A percentile compares a stretch with the other conserved stretches of the same genome.
Conservation (phyloP, 2,797 vertebrate species). For the Avahi laniger region DNA sequence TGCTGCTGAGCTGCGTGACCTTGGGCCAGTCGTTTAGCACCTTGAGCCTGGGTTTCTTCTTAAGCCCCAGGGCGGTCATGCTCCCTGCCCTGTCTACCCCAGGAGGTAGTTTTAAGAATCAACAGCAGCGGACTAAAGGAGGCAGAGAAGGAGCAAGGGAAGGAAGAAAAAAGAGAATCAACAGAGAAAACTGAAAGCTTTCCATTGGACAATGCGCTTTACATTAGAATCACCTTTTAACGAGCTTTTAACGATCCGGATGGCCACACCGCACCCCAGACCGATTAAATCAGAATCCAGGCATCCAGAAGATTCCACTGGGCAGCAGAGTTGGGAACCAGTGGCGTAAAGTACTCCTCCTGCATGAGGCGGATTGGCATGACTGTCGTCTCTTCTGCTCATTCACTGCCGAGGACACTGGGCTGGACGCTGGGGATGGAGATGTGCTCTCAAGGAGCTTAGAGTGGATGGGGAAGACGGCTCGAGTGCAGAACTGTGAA, state of each 20-base stretch:
- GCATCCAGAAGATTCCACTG: background rate
- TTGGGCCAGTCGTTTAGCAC: background rate
- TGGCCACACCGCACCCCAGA: background rate
- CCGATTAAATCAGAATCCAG: background rate
- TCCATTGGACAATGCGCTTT: background rate
- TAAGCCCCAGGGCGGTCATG: background rate
- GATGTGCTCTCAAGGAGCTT: background rate
- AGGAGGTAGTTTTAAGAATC: background rate
- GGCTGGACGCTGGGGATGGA: background rate
- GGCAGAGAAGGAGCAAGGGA: background rate
- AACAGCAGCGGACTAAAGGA: background rate
- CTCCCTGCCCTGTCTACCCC: background rate
- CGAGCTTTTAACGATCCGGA: background rate
- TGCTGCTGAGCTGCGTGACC: background rate
- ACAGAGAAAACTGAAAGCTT: background rate
- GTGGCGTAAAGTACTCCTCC: background rate
- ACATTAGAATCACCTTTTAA: background rate
- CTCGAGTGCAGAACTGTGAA: fast-evolving
- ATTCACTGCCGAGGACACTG: background rate
- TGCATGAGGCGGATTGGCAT: fast-evolving
- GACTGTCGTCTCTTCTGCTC: background rate
- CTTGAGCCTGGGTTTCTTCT: background rate
- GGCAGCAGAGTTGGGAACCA: background rate
- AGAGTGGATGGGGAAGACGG: background rate
- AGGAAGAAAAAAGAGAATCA: background rate